These are phyloP conservation scores for Hypanus sabinus DNA, from an alignment of 2,113 vertebrate genomes.

Conservation along the genomic window DNA sequence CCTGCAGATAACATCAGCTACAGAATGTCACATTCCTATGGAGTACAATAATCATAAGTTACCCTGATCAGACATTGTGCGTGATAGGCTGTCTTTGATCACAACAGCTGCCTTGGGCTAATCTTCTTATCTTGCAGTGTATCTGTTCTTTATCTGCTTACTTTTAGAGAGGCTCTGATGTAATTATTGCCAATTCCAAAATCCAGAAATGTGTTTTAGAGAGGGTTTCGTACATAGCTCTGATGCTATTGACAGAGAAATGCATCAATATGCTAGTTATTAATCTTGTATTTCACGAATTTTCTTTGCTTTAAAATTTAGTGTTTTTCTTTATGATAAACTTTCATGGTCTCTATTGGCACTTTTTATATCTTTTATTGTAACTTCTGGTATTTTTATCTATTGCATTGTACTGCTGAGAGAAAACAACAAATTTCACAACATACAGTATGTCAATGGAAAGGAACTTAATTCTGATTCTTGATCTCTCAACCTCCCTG, in stretches of 20 bases:
- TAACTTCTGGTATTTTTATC: too few relatives aligned
- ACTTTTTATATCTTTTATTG: too few relatives aligned
- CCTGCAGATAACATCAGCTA: background rate
- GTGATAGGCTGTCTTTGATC: slow-evolving; percentile 28
- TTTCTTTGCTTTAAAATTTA: background rate
- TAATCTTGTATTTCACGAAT: background rate
- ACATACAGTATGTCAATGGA: too few relatives aligned
- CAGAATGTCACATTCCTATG: slow-evolving; percentile 7
- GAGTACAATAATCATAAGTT: background rate
- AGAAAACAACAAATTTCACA: too few relatives aligned
- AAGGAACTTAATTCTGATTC: too few relatives aligned
- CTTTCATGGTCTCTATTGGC: background rate
- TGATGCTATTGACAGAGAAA: background rate
- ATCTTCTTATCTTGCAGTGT: background rate
- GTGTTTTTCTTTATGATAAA: background rate
- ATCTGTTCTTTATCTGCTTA: slow-evolving; percentile 22
- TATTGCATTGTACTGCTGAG: too few relatives aligned
- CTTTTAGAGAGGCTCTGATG: slow-evolving; percentile 8
- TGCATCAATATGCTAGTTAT: background rate
- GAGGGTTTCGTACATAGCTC: background rate
- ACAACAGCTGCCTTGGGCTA: background rate
- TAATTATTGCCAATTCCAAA: slow-evolving; percentile 14
- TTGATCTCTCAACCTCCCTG: background rate
- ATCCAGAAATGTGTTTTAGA: background rate
- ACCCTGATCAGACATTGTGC: background rate